Base-by-base conservation (phyloP, 64 coral and sea anemone genomes). In the Orbicella faveolata region DNA sequence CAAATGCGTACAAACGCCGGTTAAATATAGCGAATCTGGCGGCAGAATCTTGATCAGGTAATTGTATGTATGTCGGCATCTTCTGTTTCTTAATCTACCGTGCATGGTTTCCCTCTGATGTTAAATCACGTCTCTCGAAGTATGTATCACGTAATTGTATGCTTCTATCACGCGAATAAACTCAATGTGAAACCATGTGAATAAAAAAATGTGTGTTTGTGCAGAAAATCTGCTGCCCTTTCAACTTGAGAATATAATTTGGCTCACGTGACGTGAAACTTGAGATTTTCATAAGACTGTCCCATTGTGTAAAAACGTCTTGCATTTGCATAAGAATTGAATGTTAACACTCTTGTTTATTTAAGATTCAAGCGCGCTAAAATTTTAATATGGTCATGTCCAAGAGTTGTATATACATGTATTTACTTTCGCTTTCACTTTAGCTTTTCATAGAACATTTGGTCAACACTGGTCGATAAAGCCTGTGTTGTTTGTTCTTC, bases 281-380 rank as follows among this genome's bases (percentile, higher is more conserved):
- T 63, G 79, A 81, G 59, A 63, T 61, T 34, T 63, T 33, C 79
- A 63, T 34, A 30, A 78, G 37, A 59, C 55, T 78, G 41, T 23
- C 19, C 75, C 41, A 62, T 55, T 81, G 55, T 63, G 33, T 16
- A 17, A 12, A 20, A 6, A 4, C 25, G n/a, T 79, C 33, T 81
- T 36, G 13, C 35, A 81, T 81, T 81, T 61, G 34, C 79, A 81
- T 81, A 81, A 63, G 52, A 81, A 63, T 81, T 19, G 34, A 81
- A 11, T 20, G 18, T 51, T 23, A 48, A 48, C 16, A 34, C 13
- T 20, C 30, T 63, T 81, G 54, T 51, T 52, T 20, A 52, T 10
- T 52, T 21, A 52, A 52, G 41, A 70, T 2, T 70, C 67, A 33
- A 33, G n/a, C n/a, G 19, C 19, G 19, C 16, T 68, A 25, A 68